Conservation (phyloP, 2,797 vertebrate species). For the Phataginus tetradactyla region DNA sequence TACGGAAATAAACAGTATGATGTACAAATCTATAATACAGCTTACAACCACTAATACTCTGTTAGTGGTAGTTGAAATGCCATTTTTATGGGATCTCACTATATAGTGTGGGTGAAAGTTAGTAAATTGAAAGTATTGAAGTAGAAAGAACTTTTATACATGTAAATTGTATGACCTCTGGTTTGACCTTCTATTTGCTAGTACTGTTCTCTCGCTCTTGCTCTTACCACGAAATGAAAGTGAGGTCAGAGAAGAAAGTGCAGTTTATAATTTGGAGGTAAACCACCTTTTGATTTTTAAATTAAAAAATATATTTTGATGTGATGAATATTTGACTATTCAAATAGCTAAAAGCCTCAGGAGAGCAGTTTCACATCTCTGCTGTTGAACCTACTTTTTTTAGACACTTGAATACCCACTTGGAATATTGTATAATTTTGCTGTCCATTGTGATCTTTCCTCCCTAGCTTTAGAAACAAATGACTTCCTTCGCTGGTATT, state of each 20-base stretch:
- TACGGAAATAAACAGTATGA: background rate
- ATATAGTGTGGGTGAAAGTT: background rate
- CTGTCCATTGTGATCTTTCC: constrained; percentile 50
- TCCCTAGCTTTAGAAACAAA: constrained; percentile 44
- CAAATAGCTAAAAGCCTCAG: constrained; percentile 37
- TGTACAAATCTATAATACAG: background rate
- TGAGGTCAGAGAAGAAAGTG: constrained; percentile 24
- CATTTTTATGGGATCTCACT: constrained; percentile 34
- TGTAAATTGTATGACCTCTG: constrained; percentile 34
- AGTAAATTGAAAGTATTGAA: constrained; percentile 44
- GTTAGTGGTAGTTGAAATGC: constrained; percentile 2
- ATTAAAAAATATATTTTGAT: constrained; percentile 56
- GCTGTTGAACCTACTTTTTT: constrained; percentile 39
- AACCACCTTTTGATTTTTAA: constrained; percentile 38
- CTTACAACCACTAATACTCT: background rate
- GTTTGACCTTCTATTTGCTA: constrained; percentile 53
- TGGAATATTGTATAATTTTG: constrained; percentile 51
- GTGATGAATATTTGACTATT: constrained; percentile 44
- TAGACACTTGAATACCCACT: constrained; percentile 36
- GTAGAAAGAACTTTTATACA: constrained; percentile 46
- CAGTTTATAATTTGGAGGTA: constrained; percentile 43
- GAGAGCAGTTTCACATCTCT: constrained; percentile 47
- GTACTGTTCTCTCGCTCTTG: constrained; percentile 23
- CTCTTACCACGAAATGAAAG: background rate
- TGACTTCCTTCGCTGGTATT: constrained; percentile 30